These are phyloP conservation scores for Tenebrosternarchus preto DNA, from an alignment of 2,113 vertebrate genomes.

Conservation along the genomic window DNA sequence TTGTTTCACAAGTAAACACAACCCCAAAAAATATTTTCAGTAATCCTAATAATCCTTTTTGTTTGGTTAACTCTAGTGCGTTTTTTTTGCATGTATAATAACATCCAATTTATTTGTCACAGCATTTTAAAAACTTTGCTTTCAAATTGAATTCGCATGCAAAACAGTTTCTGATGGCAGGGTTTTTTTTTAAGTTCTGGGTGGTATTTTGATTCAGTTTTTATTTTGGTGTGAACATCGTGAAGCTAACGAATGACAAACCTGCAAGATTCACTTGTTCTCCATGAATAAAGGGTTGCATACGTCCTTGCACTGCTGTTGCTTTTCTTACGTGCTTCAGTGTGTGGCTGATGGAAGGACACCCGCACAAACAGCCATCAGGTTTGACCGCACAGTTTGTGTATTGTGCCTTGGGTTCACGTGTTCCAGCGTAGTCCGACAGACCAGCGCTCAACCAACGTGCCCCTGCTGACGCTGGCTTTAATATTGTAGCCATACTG, in stretches of 20 bases:
- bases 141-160: neutral
- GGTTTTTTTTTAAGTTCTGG: neutral
- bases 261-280: neutral
- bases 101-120: neutral
- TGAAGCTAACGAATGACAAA: neutral
- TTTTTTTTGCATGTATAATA: neutral
- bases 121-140: neutral
- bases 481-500: neutral
- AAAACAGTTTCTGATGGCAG: neutral
- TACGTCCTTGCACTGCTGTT: constrained; percentile 42
- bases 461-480: neutral
- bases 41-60: neutral
- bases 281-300: constrained; percentile 56
- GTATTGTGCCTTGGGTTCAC: neutral
- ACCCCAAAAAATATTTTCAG: neutral
- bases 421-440: too few species aligned
- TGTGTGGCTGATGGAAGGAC: neutral
- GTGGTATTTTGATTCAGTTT: neutral
- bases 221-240: neutral
- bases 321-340: constrained; percentile 34
- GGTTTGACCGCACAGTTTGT: neutral
- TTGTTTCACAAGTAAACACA: neutral
- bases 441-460: neutral
- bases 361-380: neutral
- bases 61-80: neutral